Conservation (phyloP, 2,888 invertebrate species). For the Melanostoma scalare region DNA sequence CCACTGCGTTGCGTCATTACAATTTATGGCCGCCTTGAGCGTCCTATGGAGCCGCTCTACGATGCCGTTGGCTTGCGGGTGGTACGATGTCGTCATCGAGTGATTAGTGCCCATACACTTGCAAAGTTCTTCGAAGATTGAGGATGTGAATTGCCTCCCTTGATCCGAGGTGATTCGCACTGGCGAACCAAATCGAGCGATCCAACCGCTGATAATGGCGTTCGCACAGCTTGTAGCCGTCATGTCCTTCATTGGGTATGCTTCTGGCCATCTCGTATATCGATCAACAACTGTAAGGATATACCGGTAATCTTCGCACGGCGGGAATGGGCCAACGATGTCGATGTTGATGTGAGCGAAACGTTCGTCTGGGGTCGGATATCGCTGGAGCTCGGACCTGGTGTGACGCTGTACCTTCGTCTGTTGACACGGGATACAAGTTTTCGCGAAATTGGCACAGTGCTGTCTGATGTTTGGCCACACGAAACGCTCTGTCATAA, state of each 20-base stretch:
- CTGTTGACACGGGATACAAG: neutral
- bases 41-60: slow-evolving; percentile 15
- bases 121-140: slow-evolving; percentile 13
- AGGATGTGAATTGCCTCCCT: neutral
- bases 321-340: slow-evolving; percentile 15
- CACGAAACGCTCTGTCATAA: slow-evolving; percentile 33
- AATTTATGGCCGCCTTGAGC: slow-evolving; percentile 11
- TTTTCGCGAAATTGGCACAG: too few species aligned
- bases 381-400: neutral
- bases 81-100: slow-evolving; percentile 23
- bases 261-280: slow-evolving; percentile 17
- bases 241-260: slow-evolving; percentile 8
- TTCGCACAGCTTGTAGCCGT: slow-evolving; percentile 10
- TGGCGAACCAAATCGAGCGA: slow-evolving; percentile 12
- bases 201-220: slow-evolving; percentile 12
- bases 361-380: neutral
- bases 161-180: slow-evolving; percentile 15
- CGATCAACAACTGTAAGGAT: slow-evolving; percentile 3
- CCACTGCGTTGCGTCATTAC: slow-evolving; percentile 8
- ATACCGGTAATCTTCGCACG: slow-evolving; percentile 2
- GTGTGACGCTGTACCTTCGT: neutral
- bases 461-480: slow-evolving; percentile 18
- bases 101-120: slow-evolving; percentile 11
- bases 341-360: neutral
- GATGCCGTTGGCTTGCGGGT: slow-evolving; percentile 18